These are phyloP conservation scores for Alviniconcha strummeri DNA, from an alignment of 2,888 invertebrate species.

Conservation along the genomic window DNA sequence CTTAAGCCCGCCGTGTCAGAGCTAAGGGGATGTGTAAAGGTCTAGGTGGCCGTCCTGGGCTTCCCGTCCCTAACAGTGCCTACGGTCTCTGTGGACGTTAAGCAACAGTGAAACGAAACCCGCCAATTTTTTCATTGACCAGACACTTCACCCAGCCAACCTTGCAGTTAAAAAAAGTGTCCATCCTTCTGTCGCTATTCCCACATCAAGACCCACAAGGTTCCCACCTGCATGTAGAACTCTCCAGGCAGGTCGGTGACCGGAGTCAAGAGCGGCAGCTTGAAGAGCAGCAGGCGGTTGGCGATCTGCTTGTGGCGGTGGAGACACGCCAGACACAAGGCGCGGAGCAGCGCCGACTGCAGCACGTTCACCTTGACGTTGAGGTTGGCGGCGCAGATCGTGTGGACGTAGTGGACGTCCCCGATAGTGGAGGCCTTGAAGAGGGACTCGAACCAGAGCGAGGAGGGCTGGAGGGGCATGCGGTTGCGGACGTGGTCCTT, in stretches of 20 bases:
- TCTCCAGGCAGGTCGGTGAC: slow-evolving; percentile 23
- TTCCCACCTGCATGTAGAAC: slow-evolving; percentile 17
- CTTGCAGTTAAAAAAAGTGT: too few species aligned
- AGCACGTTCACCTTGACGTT: slow-evolving; percentile 30
- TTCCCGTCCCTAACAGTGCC: too few species aligned
- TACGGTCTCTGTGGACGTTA: too few species aligned
- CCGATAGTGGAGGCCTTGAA: slow-evolving; percentile 30
- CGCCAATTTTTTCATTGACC: background rate
- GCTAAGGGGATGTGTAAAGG: too few species aligned
- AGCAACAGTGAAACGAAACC: too few species aligned
- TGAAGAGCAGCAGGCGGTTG: slow-evolving; percentile 33
- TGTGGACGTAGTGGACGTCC: slow-evolving; percentile 30
- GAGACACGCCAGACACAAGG: slow-evolving; percentile 31
- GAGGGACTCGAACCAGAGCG: slow-evolving; percentile 28
- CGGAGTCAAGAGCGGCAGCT: slow-evolving; percentile 17
- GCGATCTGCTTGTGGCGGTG: slow-evolving; percentile 23
- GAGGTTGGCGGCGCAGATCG: slow-evolving; percentile 32
- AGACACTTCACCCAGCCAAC: background rate
- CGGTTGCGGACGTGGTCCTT: slow-evolving; percentile 27
- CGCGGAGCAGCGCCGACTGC: slow-evolving; percentile 29
- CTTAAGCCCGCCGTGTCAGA: too few species aligned
- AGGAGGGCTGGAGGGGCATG: slow-evolving; percentile 18
- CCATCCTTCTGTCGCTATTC: too few species aligned
- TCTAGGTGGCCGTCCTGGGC: too few species aligned
- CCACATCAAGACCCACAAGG: too few species aligned